phyloP scores from a whole-genome alignment of 2,888 invertebrate genomes.

The Oscheius onirici region DNA sequence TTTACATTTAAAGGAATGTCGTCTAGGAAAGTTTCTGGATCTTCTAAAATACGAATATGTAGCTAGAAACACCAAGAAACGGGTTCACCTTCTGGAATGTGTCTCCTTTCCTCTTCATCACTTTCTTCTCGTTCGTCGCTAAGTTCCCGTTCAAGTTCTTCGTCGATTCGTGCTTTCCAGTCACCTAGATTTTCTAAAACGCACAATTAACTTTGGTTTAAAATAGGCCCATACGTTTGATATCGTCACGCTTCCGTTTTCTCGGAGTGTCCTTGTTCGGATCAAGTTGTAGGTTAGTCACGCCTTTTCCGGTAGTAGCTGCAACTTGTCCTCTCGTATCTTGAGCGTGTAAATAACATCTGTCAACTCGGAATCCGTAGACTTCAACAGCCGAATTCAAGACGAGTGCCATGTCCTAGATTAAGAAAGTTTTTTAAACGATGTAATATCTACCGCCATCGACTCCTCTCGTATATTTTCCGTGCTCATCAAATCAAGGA shows the following conservation, averaged over 20 bases:
- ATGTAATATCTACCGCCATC: background rate
- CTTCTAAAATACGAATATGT: too few relatives aligned
- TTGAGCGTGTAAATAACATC: constrained; percentile 1
- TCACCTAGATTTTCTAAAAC: constrained; percentile 16
- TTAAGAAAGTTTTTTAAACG: background rate
- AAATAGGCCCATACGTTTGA: background rate
- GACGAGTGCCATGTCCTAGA: constrained; percentile 33
- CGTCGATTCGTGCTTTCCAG: constrained; percentile 22
- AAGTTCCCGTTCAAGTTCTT: constrained; percentile 13
- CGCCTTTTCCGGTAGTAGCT: background rate
- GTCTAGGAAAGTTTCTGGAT: constrained; percentile 1
- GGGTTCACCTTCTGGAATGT: constrained; percentile 5
- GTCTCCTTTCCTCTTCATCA: constrained; percentile 7
- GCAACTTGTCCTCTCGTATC: constrained; percentile 7
- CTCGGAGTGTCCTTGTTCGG: background rate
- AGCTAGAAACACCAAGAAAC: background rate
- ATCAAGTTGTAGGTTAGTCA: background rate
- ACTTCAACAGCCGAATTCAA: constrained; percentile 15
- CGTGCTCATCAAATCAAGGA: constrained; percentile 24
- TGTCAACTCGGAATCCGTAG: constrained; percentile 29
- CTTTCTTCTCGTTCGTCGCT: constrained; percentile 11
- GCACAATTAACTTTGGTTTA: background rate
- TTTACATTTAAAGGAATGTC: background rate
- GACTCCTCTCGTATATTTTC: constrained; percentile 13
- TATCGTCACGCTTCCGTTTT: background rate